Base-by-base conservation (phyloP, 2,113 vertebrate species). In the Polyodon spathula region DNA sequence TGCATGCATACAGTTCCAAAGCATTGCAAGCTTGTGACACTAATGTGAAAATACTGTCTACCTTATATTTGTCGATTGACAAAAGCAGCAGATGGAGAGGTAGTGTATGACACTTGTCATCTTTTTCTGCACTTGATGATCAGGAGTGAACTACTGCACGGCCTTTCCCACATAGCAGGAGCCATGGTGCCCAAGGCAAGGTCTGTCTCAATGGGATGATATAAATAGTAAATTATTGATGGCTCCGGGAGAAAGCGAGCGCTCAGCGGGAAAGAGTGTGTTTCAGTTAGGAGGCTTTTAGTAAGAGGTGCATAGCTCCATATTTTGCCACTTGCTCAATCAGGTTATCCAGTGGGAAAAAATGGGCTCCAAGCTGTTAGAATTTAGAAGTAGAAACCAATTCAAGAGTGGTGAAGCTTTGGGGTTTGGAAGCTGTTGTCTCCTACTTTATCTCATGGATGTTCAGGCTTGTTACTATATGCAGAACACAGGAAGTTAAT, bases 161-260 rank as follows among this genome's bases (percentile, higher is more conserved):
- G 17, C 53, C 53, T 17, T 55, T 16, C 7, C 17, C 5, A 12
- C 40, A 6, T 40, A 44, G 63, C 14, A 40, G 9, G 40, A 54
- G 11, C 51, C 53, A 17, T 1, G 6, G 37, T 37, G 40, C 41
- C 57, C 11, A 16, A 54, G 59, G 54, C 42, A 40, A 39, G 4
- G n/a, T 54, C 59, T 56, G 38, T 10, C 43, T 16, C 11, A 10
- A 5, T 42, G 12, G 41, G 39, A 56, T 53, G 37, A 42, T 51
- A 50, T 51, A 66, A 57, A 66, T 52, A 56, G 7, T 66, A 15
- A 66, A 66, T 61, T 61, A 56, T 61, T 61, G 12, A 61, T 46
- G 14, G 37, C 6, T 38, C 59, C 38, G 37, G 43, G 44, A 27
- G 40, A 12, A 27, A 11, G 14, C 17, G 15, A 27, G 40, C 37